These are phyloP conservation scores for Tiliacea aurago DNA, from an alignment of 2,888 invertebrate species.

Conservation along the genomic window DNA sequence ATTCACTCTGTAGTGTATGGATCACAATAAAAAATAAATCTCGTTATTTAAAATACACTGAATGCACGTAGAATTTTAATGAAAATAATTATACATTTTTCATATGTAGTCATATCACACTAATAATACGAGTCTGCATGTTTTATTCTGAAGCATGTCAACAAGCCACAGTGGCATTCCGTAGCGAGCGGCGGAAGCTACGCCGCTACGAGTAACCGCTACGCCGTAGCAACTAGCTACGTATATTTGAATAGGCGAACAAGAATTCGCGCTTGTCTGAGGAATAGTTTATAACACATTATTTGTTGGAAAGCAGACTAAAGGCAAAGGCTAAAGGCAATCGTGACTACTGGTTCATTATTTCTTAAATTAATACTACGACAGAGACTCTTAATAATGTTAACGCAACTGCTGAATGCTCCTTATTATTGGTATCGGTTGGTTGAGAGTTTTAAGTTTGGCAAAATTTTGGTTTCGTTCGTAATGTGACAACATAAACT, in stretches of 20 bases:
- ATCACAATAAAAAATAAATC: no score
- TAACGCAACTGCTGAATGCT: not conserved
- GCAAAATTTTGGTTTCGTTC: not conserved
- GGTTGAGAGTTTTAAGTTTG: not conserved
- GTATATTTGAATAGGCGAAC: not conserved
- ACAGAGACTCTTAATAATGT: not conserved
- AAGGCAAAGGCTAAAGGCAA: not conserved
- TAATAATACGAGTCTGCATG: not conserved
- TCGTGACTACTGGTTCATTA: not conserved
- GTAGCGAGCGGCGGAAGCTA: slow-evolving; percentile 30
- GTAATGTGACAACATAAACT: not conserved
- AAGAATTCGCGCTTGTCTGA: slow-evolving; percentile 5
- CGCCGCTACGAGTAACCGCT: slow-evolving; percentile 35
- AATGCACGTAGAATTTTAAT: not conserved
- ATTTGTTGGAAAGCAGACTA: not conserved
- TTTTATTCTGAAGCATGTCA: slow-evolving; percentile 26
- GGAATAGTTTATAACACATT: not conserved
- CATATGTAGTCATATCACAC: no score
- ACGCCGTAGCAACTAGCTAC: slow-evolving; percentile 47
- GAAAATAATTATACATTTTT: no score
- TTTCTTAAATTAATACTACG: not conserved
- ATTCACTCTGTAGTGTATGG: no score
- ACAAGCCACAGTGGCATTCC: not conserved
- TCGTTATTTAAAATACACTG: not conserved
- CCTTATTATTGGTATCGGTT: not conserved